Evolutionary conservation across 2,888 invertebrate species (phyloP), one percentile per base, ranked within the genome.

Genomic region (Agrenia bidenticulata): DNA sequence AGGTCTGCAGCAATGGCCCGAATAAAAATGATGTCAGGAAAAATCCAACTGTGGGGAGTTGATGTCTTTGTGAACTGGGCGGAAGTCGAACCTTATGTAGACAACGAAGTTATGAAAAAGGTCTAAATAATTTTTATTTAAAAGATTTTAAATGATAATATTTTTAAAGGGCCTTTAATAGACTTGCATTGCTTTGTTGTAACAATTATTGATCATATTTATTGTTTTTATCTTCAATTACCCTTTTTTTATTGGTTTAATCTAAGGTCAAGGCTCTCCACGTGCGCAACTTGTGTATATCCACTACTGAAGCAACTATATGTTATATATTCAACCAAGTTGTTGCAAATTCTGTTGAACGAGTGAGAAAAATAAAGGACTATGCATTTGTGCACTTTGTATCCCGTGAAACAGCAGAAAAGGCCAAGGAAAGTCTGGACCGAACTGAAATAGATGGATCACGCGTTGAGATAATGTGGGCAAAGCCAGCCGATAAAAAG

Each of bases 1-100:
- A 83, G 87, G n/a, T 85, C 87, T 0, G 91, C 87, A 57, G 89
- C 87, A 1, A 86, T 88, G 84, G 89, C 89, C 0, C 81, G 89
- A 11, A 80, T 88, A 11, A 83, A 84, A 56, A 81, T 89, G 13
- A 83, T 86, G 24, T 86, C 86, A 0, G 86, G 86, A 0, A 78
- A 77, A 41, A 82, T 86, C 21, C 82, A 82, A 69, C 80, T 90
- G 39, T 89, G 89, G 87, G 83, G 87, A 76, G 82, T 84, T 23
- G 85, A 87, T 45, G 83, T 92, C 50, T 85, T 85, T 66, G 89
- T 92, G 0, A 92, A 94, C 79, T 94, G 93, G 94, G 92, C 93
- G 0, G 89, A 90, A 77, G 91, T 92, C 0, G 87, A 91, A 77
- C 87, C 85, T 37, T 85, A 89, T 50, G 32, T 32, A 32, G 32